These are phyloP conservation scores for Crocallis elinguaria DNA, from an alignment of 2,888 invertebrate genomes.

Conservation along the genomic window DNA sequence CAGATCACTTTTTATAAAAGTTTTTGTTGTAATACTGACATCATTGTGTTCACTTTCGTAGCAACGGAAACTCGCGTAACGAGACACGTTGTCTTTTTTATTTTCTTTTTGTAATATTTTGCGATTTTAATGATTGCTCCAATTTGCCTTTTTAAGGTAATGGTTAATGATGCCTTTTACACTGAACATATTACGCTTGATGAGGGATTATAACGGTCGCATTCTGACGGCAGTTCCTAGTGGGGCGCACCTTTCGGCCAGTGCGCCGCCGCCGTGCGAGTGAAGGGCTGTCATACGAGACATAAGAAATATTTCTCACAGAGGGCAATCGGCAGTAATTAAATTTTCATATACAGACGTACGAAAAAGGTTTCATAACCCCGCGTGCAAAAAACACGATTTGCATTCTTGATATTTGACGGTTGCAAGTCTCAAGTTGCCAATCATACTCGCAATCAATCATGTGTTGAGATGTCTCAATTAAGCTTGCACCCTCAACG, in stretches of 20 bases:
- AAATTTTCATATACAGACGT: slow-evolving; percentile 58
- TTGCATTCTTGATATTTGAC: slow-evolving; percentile 65
- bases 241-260: slow-evolving; percentile 57
- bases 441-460: slow-evolving; percentile 78
- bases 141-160: slow-evolving; percentile 81
- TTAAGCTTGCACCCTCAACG: slow-evolving; percentile 69
- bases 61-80: slow-evolving; percentile 81
- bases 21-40: slow-evolving; percentile 75
- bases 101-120: slow-evolving; percentile 78
- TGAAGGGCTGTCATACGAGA: slow-evolving; percentile 80
- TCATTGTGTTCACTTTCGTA: slow-evolving; percentile 81
- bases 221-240: slow-evolving; percentile 62
- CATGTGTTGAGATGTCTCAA: slow-evolving; percentile 79
- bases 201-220: slow-evolving; percentile 80
- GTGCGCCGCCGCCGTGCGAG: slow-evolving; percentile 51
- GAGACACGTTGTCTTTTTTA: slow-evolving; percentile 71
- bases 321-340: slow-evolving; percentile 66
- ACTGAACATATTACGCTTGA: slow-evolving; percentile 73
- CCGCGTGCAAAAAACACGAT: slow-evolving; percentile 59
- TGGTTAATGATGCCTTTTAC: slow-evolving; percentile 83
- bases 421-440: slow-evolving; percentile 59
- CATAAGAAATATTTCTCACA: slow-evolving; percentile 72
- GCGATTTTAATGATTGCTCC: slow-evolving; percentile 81
- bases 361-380: slow-evolving; percentile 56
- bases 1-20: slow-evolving; percentile 71